Percentiles rank a stretch among this genome's conserved stretches.
phyloP scores from a whole-genome alignment of 2,888 invertebrate genomes.

The Polymixis lichenea region DNA sequence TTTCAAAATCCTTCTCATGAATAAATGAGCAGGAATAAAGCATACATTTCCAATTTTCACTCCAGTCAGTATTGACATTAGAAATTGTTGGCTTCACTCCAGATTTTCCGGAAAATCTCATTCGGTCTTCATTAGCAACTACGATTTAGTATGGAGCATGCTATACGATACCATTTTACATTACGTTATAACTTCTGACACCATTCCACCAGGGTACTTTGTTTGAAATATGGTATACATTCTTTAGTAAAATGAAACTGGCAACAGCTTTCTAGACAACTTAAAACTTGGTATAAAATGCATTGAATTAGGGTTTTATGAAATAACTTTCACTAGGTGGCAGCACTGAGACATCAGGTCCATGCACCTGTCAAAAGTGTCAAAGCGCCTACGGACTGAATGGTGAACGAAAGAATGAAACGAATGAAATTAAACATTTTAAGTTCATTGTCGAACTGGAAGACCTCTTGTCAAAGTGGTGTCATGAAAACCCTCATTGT shows the following conservation, averaged over 20 bases:
- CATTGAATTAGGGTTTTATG: too few relatives aligned
- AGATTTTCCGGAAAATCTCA: slow-evolving; percentile 59
- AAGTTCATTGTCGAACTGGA: too few relatives aligned
- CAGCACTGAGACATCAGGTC: too few relatives aligned
- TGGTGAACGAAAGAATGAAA: too few relatives aligned
- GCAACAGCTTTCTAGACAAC: slow-evolving; percentile 17
- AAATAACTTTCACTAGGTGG: too few relatives aligned
- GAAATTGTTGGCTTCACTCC: slow-evolving; percentile 62
- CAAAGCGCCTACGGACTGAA: too few relatives aligned
- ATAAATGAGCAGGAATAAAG: slow-evolving; percentile 26
- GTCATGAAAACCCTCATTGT: too few relatives aligned
- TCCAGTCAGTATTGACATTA: slow-evolving; percentile 50
- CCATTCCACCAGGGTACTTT: slow-evolving; percentile 14
- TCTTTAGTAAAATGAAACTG: slow-evolving; percentile 52
- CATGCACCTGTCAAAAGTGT: too few relatives aligned
- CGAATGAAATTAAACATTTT: too few relatives aligned
- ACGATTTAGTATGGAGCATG: slow-evolving; percentile 41
- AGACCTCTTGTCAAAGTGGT: too few relatives aligned
- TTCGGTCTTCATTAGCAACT: slow-evolving; percentile 60
- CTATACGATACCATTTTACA: slow-evolving; percentile 45
- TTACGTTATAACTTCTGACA: slow-evolving; percentile 46
- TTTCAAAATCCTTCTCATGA: slow-evolving; percentile 4
- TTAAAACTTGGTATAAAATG: slow-evolving; percentile 36
- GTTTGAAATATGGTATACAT: slow-evolving; percentile 50
- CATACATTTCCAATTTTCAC: slow-evolving; percentile 49